These are phyloP conservation scores for Dendrophyllia cribrosa DNA, from an alignment of 64 coral and sea anemone genomes.

Conservation along the genomic window DNA sequence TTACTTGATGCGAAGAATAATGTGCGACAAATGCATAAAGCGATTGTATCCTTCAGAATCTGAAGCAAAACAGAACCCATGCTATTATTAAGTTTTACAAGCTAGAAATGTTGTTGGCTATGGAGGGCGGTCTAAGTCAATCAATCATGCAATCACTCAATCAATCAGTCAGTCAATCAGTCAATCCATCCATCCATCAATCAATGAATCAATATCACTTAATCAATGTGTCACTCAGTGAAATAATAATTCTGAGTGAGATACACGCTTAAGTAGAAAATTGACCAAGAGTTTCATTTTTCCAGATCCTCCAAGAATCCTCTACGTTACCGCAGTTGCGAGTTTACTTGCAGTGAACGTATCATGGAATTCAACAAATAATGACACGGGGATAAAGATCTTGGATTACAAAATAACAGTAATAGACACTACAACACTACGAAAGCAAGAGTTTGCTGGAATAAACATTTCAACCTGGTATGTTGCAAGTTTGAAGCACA, in stretches of 20 bases:
- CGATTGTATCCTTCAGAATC: background rate
- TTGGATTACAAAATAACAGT: background rate
- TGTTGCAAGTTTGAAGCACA: background rate
- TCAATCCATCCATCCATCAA: no score
- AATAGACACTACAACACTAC: background rate
- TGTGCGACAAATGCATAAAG: background rate
- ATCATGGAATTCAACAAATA: slow-evolving; percentile 8
- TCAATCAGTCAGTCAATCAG: background rate
- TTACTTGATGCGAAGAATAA: background rate
- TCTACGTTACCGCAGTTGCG: background rate
- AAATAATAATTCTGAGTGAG: no score
- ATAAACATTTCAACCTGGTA: background rate
- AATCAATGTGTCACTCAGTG: no score
- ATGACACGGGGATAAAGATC: background rate
- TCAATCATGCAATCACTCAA: background rate
- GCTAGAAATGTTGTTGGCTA: slow-evolving; percentile 19
- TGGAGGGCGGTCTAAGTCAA: background rate
- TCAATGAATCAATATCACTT: no score
- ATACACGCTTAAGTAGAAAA: no score
- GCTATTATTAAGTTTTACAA: background rate
- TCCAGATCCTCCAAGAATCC: slow-evolving; percentile 11
- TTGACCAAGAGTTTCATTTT: background rate
- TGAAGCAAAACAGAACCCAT: slow-evolving; percentile 35
- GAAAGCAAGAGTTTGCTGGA: background rate
- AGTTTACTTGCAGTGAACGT: background rate